These are phyloP conservation scores for Buphagus erythrorhynchus DNA, from an alignment of 2,797 vertebrate genomes.

Conservation along the genomic window DNA sequence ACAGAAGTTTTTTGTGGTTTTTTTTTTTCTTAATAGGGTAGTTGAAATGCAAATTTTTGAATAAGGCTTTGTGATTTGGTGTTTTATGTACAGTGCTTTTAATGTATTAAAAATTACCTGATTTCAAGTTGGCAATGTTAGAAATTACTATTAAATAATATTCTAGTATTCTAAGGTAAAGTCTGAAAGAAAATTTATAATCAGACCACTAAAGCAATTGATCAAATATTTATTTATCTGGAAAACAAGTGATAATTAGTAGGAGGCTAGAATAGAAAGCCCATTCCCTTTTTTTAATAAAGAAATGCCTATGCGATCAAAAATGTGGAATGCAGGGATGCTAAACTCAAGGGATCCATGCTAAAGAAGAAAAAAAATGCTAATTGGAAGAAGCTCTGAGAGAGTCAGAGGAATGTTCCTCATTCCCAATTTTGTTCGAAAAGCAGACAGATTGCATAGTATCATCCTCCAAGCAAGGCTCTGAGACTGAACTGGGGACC, in stretches of 20 bases:
- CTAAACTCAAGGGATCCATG: slow-evolving; percentile 23
- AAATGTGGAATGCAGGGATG: not conserved
- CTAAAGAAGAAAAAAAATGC: slow-evolving; percentile 11
- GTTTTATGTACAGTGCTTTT: not conserved
- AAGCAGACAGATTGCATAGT: not conserved
- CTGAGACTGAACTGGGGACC: not conserved
- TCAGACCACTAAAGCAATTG: not conserved
- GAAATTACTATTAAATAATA: slow-evolving; percentile 8
- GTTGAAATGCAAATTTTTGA: slow-evolving; percentile 11
- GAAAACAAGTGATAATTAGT: slow-evolving; percentile 46
- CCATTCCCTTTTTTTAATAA: not conserved
- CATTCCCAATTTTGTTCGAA: not conserved
- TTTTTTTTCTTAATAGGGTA: not conserved
- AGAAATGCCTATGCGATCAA: not conserved
- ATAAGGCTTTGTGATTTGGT: not conserved
- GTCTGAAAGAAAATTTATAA: slow-evolving; percentile 13
- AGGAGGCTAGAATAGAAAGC: not conserved
- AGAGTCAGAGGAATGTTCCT: not conserved
- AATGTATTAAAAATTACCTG: not conserved
- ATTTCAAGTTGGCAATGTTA: not conserved
- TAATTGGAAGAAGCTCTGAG: slow-evolving; percentile 10
- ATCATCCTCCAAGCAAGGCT: not conserved
- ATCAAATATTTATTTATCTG: slow-evolving; percentile 52
- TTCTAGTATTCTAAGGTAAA: not conserved
- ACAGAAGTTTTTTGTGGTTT: not conserved